Evolutionary conservation across 2,113 vertebrate genomes (phyloP), one percentile per base, ranked within the genome.

Genomic region (Tyrannus savana): DNA sequence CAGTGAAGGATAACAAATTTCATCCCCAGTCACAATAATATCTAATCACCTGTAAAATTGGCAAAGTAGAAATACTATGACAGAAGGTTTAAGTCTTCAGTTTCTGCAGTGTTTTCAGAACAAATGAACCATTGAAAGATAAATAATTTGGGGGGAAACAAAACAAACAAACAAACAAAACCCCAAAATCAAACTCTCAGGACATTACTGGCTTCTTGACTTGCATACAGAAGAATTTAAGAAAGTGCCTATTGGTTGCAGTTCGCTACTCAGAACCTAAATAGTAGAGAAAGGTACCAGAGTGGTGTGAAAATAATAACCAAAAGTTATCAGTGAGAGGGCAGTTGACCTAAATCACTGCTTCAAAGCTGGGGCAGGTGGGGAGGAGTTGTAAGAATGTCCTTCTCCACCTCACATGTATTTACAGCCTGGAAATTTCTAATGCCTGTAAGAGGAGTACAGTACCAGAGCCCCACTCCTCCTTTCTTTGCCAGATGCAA

Each of bases 81-180:
- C 33, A 64, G 67, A 47, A 66, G 22, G 15, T 47, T 93, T 46
- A 75, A 55, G 24, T 39, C 19, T 88, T 79, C 35, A 6, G 1
- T 24, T 88, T 59, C 49, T 93, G 22, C 35, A 85, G 11, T 42
- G 69, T 59, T 83, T 15, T 59, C 39, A 56, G 82, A 66, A 90
- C 10, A 81, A 58, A 55, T 46, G 28, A 22, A 53, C 15, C 9
- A 46, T 77, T 67, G 28, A 73, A 69, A 71, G 19, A 49, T 8
- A 69, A 74, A 83, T 37, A 28, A 47, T 31, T 21, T 3, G 4
- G 3, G 5, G 1, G 1, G 9, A 6, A 9, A 18, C 7, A 50
- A 27, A 49, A 49, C 47, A 49, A 49, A 50, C 13, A 50, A 50
- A 37, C 47, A 49, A 24, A 49, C 47, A 49, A 7, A 24, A 25